phyloP scores from a whole-genome alignment of 2,113 vertebrate species.

The Himantopus leucocephalus region DNA sequence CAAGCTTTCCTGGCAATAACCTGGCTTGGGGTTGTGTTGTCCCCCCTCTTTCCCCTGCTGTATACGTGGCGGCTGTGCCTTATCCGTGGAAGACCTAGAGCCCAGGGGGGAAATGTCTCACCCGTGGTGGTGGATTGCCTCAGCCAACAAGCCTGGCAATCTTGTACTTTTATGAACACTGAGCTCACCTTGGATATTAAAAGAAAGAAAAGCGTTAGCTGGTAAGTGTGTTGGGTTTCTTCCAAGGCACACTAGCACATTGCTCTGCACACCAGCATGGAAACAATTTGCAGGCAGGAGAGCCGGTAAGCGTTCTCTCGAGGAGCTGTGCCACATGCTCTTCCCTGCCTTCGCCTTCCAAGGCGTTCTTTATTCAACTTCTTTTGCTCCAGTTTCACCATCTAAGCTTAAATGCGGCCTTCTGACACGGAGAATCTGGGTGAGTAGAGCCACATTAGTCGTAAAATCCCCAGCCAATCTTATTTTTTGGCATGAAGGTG shows the following conservation, averaged over 20 bases:
- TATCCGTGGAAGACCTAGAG: background rate
- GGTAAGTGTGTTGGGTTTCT: background rate
- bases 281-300: conserved; percentile 20
- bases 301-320: background rate
- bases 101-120: background rate
- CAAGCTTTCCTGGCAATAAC: background rate
- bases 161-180: background rate
- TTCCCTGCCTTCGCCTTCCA: background rate
- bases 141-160: background rate
- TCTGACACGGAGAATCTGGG: conserved; percentile 21
- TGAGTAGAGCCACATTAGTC: conserved; percentile 34
- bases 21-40: fast-evolving
- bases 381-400: conserved; percentile 12
- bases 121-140: background rate
- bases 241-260: background rate
- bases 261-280: background rate
- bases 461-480: conserved; percentile 46
- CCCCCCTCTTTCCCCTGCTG: background rate
- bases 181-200: conserved; percentile 21
- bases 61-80: background rate
- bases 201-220: conserved; percentile 1
- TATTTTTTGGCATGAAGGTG: conserved; percentile 47
- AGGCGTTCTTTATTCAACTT: background rate
- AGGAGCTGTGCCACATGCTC: background rate
- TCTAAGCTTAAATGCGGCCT: background rate